Base-by-base conservation (phyloP, 2,113 vertebrate genomes). In the Equus przewalskii region DNA sequence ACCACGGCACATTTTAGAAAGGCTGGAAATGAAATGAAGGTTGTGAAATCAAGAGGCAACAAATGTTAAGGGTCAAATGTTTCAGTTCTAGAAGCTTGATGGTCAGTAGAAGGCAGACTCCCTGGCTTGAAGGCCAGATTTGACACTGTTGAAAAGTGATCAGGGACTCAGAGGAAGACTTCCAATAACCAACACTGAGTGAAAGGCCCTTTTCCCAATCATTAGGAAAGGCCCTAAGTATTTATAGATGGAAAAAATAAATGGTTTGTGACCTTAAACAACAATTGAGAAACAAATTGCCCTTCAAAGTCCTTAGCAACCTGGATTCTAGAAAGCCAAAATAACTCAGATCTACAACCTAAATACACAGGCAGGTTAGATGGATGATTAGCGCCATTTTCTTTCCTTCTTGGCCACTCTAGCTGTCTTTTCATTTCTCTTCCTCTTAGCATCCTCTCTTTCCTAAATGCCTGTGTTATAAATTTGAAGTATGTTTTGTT, bases 41-140 rank as follows among this genome's bases (percentile, higher is more conserved):
- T 93, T 96, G 92, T 89, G 84, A 86, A 93, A 97, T 85, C 72
- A 56, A 51, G 6, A 72, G 72, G 24, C 58, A 86, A 21, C 14
- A n/a, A 54, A 51, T 67, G 10, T 33, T 86, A 56, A 56, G 5
- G 19, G 41, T 44, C 26, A n/a, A 69, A 0, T 82, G 26, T 82
- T 36, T 82, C 16, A 2, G 18, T 64, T 90, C 41, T 46, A 16
- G 26, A 80, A 88, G 54, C 3, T 46, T 56, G 11, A 64, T 46
- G 67, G 7, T 46, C 22, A 64, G 9, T 18, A 28, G 11, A 51
- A 65, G 92, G 33, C 14, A 65, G 26, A 65, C 18, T 1, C 6
- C 8, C n/a, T 36, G 13, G 18, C 19, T 49, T 75, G 56, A 62
- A 87, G 83, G 54, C 22, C 30, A 76, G 36, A 36, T 62, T 15